Conservation (phyloP, 23 tunicate genomes). For the Corella eumyota region DNA sequence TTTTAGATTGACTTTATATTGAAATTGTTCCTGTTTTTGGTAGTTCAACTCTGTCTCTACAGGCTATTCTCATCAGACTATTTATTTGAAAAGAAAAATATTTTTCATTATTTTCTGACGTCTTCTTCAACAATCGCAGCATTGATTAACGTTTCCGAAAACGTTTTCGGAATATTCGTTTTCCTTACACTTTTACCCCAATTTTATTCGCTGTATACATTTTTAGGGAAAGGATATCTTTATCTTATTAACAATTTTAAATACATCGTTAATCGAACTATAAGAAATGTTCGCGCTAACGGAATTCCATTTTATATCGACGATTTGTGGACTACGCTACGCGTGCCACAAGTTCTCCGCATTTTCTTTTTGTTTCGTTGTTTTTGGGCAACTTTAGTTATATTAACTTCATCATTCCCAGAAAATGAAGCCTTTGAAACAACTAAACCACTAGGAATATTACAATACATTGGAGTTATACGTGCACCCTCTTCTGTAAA, state of each 20-base stretch:
- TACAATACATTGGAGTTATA: conserved; percentile 1
- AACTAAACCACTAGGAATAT: conserved; percentile 11
- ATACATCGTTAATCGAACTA: background rate
- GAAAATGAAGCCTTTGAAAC: background rate
- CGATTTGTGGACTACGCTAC: conserved; percentile 20
- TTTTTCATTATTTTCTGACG: background rate
- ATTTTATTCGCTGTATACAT: conserved; percentile 7
- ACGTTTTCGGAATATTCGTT: background rate
- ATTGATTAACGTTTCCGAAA: conserved; percentile 9
- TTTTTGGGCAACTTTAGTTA: background rate
- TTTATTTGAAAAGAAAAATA: background rate
- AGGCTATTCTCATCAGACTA: conserved; percentile 1
- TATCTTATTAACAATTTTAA: background rate
- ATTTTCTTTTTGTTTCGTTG: conserved; percentile 32
- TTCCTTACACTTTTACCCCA: conserved; percentile 14
- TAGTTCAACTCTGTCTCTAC: conserved; percentile 5
- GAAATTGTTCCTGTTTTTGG: conserved; percentile 15
- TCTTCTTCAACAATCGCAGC: conserved; percentile 6
- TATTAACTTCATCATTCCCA: background rate
- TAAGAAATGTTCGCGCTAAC: background rate
- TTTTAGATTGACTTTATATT: conserved; percentile 28
- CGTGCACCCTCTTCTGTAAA: background rate
- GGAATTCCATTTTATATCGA: conserved; percentile 15
- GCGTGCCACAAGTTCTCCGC: conserved; percentile 45
- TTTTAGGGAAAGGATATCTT: background rate